A percentile compares a stretch with the other conserved stretches of the same genome.
These are phyloP conservation scores for Ophiodon elongatus DNA, from an alignment of 2,113 vertebrate species.

Conservation along the genomic window DNA sequence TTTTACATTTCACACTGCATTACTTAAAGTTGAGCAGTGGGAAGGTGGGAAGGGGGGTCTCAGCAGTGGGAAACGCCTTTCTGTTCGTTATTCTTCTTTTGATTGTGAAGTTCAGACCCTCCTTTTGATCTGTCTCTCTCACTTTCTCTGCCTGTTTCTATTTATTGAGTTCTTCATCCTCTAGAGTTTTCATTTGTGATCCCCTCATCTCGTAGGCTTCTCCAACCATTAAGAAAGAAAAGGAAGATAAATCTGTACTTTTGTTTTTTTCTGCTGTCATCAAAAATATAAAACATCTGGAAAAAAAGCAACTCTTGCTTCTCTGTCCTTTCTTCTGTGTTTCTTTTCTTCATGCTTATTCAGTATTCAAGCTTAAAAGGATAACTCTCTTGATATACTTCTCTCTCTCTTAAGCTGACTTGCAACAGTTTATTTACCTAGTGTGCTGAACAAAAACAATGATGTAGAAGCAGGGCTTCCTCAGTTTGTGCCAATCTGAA, in stretches of 20 bases:
- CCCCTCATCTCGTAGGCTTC: constrained; percentile 69
- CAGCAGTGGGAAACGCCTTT: constrained; percentile 55
- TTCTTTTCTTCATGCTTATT: constrained; percentile 40
- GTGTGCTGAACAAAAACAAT: constrained; percentile 21
- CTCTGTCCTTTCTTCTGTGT: constrained; percentile 64
- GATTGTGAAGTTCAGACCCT: constrained; percentile 65
- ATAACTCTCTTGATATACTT: constrained; percentile 4
- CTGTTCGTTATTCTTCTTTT: constrained; percentile 68
- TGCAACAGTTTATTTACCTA: neutral
- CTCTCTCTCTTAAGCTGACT: neutral
- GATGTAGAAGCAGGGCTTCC: constrained; percentile 22
- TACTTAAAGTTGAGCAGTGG: constrained; percentile 56
- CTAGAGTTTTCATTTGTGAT: constrained; percentile 75
- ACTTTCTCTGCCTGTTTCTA: constrained; percentile 51
- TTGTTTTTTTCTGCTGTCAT: constrained; percentile 78
- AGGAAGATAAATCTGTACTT: constrained; percentile 72
- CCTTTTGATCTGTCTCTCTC: constrained; percentile 63
- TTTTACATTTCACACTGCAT: constrained; percentile 62
- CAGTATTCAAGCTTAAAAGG: neutral
- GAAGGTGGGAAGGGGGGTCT: constrained; percentile 55
- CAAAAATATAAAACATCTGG: constrained; percentile 79
- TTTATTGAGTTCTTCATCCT: constrained; percentile 71
- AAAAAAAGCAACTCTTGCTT: constrained; percentile 63
- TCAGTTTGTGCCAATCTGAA: constrained; percentile 18
- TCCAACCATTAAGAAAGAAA: constrained; percentile 70